Percentiles rank a stretch among this genome's conserved stretches.
phyloP scores from a whole-genome alignment of 2,888 invertebrate genomes.

The Drosophila mimetica region DNA sequence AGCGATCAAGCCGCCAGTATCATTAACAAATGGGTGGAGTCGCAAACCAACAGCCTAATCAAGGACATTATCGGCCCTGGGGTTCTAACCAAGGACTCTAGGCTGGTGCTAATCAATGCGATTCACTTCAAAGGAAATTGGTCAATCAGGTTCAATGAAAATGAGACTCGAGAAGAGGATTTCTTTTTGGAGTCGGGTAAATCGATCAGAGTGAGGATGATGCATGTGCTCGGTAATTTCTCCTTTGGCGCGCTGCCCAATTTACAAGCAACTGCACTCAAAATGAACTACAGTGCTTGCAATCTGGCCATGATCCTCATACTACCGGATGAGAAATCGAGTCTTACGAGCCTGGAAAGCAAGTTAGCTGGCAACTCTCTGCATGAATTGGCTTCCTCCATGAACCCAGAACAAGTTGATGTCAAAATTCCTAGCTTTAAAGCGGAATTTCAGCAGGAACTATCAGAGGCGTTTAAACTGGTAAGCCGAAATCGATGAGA shows the following conservation, averaged over 20 bases:
- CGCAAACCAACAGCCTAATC: constrained; percentile 91
- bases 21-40: constrained; percentile 92
- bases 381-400: constrained; percentile 86
- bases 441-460: constrained; percentile 50
- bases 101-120: constrained; percentile 91
- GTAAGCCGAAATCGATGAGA: not conserved
- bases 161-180: constrained; percentile 86
- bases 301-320: constrained; percentile 90
- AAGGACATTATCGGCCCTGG: constrained; percentile 88
- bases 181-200: constrained; percentile 87
- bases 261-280: constrained; percentile 84
- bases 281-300: constrained; percentile 89
- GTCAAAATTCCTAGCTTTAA: constrained; percentile 91
- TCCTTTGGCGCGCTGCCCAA: constrained; percentile 57
- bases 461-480: constrained; percentile 31
- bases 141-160: constrained; percentile 87
- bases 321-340: constrained; percentile 87
- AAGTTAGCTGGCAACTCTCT: constrained; percentile 86
- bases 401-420: constrained; percentile 71
- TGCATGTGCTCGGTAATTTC: constrained; percentile 85
- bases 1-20: constrained; percentile 83
- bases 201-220: constrained; percentile 87
- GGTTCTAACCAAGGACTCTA: constrained; percentile 85
- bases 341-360: constrained; percentile 87
- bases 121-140: constrained; percentile 93